phyloP scores from a whole-genome alignment of 2,797 vertebrate genomes.

The Pteronotus mesoamericanus region DNA sequence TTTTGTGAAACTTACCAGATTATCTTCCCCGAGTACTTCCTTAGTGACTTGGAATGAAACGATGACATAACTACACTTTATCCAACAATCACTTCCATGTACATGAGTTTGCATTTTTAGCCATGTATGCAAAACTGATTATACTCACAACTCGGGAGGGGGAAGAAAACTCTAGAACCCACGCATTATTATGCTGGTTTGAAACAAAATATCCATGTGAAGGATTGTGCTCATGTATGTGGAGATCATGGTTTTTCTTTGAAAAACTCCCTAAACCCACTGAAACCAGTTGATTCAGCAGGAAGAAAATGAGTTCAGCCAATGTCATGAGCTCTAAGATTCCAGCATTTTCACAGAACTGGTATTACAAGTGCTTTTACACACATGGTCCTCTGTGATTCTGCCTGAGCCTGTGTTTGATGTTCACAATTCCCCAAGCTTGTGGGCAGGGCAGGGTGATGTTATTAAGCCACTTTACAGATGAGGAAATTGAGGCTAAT shows the following conservation, averaged over 20 bases:
- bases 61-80: neutral
- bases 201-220: neutral
- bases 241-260: constrained; percentile 8
- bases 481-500: constrained; percentile 55
- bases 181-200: neutral
- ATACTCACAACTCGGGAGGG: neutral
- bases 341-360: neutral
- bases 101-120: neutral
- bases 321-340: neutral
- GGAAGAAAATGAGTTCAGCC: constrained; percentile 18
- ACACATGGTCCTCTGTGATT: neutral
- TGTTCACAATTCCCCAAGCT: neutral
- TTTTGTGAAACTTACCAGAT: neutral
- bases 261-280: neutral
- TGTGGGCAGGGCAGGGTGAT: neutral
- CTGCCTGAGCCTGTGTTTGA: constrained; percentile 26
- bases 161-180: neutral
- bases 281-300: constrained; percentile 11
- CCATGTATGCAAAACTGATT: neutral
- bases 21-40: neutral
- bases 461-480: constrained; percentile 60
- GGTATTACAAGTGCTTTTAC: neutral
- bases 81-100: neutral
- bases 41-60: neutral
- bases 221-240: neutral